These are phyloP conservation scores for Epirrita christyi DNA, from an alignment of 2,888 invertebrate genomes.

Conservation along the genomic window DNA sequence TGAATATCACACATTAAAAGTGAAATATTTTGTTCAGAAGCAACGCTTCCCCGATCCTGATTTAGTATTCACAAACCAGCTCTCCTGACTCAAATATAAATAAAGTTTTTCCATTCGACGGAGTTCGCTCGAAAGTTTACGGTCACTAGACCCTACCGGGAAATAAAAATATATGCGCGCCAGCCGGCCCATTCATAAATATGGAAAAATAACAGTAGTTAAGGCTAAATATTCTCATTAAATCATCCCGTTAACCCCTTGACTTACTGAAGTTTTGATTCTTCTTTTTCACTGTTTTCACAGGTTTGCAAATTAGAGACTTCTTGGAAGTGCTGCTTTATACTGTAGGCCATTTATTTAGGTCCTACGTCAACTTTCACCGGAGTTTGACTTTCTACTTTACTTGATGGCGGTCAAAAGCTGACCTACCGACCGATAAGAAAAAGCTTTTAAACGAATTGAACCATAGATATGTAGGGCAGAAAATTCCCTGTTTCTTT, in stretches of 20 bases:
- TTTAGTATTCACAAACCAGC: conserved; percentile 75
- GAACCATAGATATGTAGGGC: conserved; percentile 9
- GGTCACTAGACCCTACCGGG: conserved; percentile 62
- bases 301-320: no score
- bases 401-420: conserved; percentile 4
- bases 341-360: background rate
- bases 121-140: conserved; percentile 69
- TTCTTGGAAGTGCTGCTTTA: no score
- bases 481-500: conserved; percentile 25
- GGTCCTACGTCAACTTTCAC: no score
- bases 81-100: conserved; percentile 75
- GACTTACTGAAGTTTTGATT: conserved; percentile 27
- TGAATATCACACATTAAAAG: conserved; percentile 39
- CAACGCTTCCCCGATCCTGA: conserved; percentile 53
- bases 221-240: conserved; percentile 41
- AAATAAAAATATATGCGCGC: conserved; percentile 72
- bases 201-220: conserved; percentile 47
- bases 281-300: conserved; percentile 12
- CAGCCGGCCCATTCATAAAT: conserved; percentile 54
- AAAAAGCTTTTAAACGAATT: conserved; percentile 16
- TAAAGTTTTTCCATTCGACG: conserved; percentile 78
- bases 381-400: background rate
- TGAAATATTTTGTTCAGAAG: conserved; percentile 45
- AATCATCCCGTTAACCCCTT: conserved; percentile 42
- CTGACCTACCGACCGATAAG: conserved; percentile 12